Evolutionary conservation across 2,113 vertebrate species (phyloP).

Genomic region (Oenanthe melanoleuca): DNA sequence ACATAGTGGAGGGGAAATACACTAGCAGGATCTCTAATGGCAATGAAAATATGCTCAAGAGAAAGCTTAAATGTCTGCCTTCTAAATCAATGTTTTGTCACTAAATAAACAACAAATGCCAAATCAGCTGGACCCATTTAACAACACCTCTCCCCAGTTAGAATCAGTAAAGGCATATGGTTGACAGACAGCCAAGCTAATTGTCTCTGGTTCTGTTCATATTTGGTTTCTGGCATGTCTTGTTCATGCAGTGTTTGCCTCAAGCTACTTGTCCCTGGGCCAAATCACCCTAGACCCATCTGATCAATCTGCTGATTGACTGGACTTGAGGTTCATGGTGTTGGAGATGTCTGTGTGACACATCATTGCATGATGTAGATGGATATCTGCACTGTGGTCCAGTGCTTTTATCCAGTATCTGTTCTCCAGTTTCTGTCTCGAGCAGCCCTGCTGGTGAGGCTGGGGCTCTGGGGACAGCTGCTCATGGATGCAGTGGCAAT

Average conservation of each 20-base stretch:
- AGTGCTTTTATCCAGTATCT: background rate
- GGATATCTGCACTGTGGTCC: background rate
- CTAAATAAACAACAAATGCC: conserved; percentile 22
- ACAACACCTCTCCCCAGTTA: background rate
- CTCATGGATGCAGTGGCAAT: background rate
- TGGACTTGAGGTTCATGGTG: background rate
- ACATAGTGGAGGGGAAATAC: background rate
- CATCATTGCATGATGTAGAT: background rate
- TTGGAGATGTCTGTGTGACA: background rate
- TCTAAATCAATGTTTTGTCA: conserved; percentile 12
- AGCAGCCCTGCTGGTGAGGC: background rate
- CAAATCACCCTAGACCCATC: background rate
- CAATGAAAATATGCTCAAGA: conserved; percentile 1
- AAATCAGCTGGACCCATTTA: background rate
- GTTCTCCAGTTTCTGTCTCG: background rate
- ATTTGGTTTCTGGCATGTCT: background rate
- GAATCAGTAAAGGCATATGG: background rate
- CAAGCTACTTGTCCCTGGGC: background rate
- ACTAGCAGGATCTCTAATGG: background rate
- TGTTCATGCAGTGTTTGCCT: background rate
- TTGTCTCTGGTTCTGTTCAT: background rate
- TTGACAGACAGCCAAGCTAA: background rate
- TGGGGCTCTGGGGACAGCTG: background rate
- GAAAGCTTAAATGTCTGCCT: background rate
- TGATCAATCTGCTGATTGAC: background rate